Percentiles rank a stretch among this genome's conserved stretches.
Conservation (phyloP, 2,888 invertebrate species). For the Steinernema scapterisci region DNA sequence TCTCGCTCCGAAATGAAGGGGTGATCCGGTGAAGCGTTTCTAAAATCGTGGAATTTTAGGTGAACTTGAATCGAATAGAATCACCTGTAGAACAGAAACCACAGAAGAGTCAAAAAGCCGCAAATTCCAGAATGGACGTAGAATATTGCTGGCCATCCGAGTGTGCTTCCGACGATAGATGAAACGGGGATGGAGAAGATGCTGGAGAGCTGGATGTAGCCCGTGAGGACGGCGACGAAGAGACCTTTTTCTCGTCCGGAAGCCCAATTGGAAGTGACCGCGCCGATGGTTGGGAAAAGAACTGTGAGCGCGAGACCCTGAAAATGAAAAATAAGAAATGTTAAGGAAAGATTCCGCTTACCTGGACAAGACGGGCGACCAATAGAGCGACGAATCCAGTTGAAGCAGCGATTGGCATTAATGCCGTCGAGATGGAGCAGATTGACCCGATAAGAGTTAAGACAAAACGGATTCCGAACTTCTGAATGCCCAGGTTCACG, state of each 20-base stretch:
- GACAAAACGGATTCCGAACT: not conserved
- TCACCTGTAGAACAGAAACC: slow-evolving; percentile 27
- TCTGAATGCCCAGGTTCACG: not conserved
- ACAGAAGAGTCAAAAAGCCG: slow-evolving; percentile 13
- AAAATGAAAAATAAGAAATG: not conserved
- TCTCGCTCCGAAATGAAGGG: slow-evolving; percentile 30
- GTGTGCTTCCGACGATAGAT: not conserved
- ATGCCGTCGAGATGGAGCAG: not conserved
- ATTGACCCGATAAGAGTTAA: not conserved
- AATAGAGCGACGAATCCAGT: not conserved
- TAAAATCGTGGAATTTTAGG: too few relatives aligned
- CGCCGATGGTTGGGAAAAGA: not conserved
- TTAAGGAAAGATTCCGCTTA: not conserved
- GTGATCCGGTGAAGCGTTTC: slow-evolving; percentile 24
- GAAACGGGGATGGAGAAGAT: slow-evolving; percentile 11
- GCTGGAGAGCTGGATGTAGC: slow-evolving; percentile 29
- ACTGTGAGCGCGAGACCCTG: slow-evolving; percentile 11
- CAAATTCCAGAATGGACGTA: slow-evolving; percentile 14
- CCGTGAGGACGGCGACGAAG: slow-evolving; percentile 12
- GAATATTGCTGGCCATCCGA: slow-evolving; percentile 30
- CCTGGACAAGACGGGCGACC: not conserved
- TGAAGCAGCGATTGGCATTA: not conserved
- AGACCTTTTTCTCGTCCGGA: not conserved
- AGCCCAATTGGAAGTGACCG: slow-evolving; percentile 7
- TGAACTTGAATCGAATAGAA: too few relatives aligned